Base-by-base conservation (phyloP, 1,140 invertebrate species). In the Pseudomyrmex gracilis region DNA sequence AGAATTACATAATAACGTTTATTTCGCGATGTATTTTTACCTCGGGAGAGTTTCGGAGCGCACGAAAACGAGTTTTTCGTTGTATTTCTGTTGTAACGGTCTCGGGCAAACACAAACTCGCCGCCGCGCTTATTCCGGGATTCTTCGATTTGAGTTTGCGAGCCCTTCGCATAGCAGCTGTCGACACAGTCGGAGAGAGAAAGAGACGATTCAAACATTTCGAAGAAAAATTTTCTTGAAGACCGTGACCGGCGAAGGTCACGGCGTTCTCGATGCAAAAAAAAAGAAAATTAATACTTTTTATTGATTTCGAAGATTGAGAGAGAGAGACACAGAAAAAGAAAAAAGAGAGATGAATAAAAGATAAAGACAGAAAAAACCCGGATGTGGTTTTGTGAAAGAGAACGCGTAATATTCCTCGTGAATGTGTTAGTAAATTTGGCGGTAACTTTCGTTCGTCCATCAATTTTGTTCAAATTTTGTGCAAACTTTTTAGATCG, bases 221-320 rank as follows among this genome's bases (percentile, higher is more conserved):
- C 34, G 8, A 24, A 47, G 15, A 70, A 49, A 12, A 22, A 61
- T 20, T 9, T n/a, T 2, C 43, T 10, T 43, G 5, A 64, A 77
- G 45, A 47, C 34, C 24, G 24, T 7, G 63, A 17, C 1, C 67
- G 5, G 15, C n/a, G 17, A 17, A 74, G 7, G 45, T 24, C 70
- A 45, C 2, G n/a, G 13, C 34, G 24, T 34, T 43, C 22, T 8
- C 34, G 4, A 12, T 24, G 45, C n/a, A n/a, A n/a, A 71, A 57
- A 55, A 58, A 22, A 22, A 12, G 22, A 34, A 12, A 12, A 64
- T 13, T 55, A 85, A 89, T 90, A 90, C 90, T 90, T 91, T 87
- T 68, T 88, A 17, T 82, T 66, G 67, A 64, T 60, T 47, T 22
- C 9, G 13, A 17, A 13, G 51, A 73, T 34, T 34, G 20, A 15